These are phyloP conservation scores for Ochlodes sylvanus DNA, from an alignment of 2,888 invertebrate species.

Conservation along the genomic window DNA sequence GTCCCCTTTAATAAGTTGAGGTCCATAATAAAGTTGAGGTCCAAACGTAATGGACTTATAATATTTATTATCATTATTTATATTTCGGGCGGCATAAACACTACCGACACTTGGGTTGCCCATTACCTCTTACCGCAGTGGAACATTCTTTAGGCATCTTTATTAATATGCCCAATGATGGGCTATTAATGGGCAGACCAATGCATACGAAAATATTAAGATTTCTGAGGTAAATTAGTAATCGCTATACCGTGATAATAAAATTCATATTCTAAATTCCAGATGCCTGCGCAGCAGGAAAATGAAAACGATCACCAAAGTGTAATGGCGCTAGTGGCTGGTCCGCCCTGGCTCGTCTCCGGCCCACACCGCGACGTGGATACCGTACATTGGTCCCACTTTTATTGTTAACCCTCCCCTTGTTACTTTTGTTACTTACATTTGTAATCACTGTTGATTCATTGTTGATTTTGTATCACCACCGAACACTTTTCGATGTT, in stretches of 20 bases:
- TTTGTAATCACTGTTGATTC: constrained; percentile 34
- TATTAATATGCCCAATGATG: too few species aligned
- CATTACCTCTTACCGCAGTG: too few species aligned
- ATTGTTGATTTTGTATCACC: constrained; percentile 36
- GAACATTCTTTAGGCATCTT: too few species aligned
- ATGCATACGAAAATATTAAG: too few species aligned
- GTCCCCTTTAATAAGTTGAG: too few species aligned
- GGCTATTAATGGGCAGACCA: too few species aligned
- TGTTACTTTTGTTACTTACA: constrained; percentile 35
- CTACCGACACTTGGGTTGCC: too few species aligned
- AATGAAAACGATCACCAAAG: constrained; percentile 75
- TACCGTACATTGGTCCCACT: constrained; percentile 22
- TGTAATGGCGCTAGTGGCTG: constrained; percentile 52
- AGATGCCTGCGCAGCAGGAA: constrained; percentile 74
- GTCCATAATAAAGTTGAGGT: too few species aligned
- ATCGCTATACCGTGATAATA: neutral
- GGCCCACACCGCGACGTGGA: constrained; percentile 38
- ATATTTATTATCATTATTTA: too few species aligned
- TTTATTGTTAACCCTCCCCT: constrained; percentile 31
- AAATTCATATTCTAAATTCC: constrained; percentile 33
- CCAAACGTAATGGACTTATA: too few species aligned
- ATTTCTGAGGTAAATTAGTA: neutral
- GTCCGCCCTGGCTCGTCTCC: constrained; percentile 41
- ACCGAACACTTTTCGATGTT: constrained; percentile 42
- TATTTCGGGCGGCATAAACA: too few species aligned